A percentile compares a stretch with the other conserved stretches of the same genome.
phyloP scores from a whole-genome alignment of 1,140 invertebrate genomes.

The Danaus melanippus region DNA sequence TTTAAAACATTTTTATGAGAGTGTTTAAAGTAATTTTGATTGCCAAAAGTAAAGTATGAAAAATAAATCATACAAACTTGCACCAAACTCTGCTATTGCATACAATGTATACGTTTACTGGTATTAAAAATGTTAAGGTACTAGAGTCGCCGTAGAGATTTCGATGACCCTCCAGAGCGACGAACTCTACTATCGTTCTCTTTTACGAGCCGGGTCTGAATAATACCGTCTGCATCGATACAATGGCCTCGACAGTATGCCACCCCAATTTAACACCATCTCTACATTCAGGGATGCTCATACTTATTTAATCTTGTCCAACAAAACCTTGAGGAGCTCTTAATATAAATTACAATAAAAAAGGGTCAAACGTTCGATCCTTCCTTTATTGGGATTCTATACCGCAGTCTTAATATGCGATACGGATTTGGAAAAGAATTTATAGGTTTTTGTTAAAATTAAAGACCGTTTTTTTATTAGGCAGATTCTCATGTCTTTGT shows the following conservation, averaged over 20 bases:
- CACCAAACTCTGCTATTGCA: too few relatives aligned
- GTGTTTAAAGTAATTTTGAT: too few relatives aligned
- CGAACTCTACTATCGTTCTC: constrained; percentile 31
- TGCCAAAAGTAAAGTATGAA: too few relatives aligned
- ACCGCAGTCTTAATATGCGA: constrained; percentile 22
- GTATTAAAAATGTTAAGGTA: constrained; percentile 14
- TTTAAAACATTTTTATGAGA: too few relatives aligned
- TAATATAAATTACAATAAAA: constrained; percentile 29
- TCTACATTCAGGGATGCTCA: constrained; percentile 12
- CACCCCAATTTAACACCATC: constrained; percentile 23
- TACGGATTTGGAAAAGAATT: too few relatives aligned
- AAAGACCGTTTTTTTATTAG: too few relatives aligned
- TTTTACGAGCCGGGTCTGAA: constrained; percentile 38
- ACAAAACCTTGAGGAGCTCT: constrained; percentile 22
- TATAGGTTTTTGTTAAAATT: too few relatives aligned
- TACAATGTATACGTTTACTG: background rate
- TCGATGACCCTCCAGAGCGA: constrained; percentile 34
- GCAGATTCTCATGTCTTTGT: too few relatives aligned
- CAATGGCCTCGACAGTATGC: constrained; percentile 29
- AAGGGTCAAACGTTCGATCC: constrained; percentile 23
- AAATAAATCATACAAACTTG: too few relatives aligned
- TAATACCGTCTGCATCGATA: constrained; percentile 31
- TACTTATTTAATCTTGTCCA: constrained; percentile 22
- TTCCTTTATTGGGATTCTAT: constrained; percentile 17
- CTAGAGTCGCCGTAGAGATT: constrained; percentile 22